phyloP scores from a whole-genome alignment of 2,888 invertebrate species.

The Spilosoma lubricipeda region DNA sequence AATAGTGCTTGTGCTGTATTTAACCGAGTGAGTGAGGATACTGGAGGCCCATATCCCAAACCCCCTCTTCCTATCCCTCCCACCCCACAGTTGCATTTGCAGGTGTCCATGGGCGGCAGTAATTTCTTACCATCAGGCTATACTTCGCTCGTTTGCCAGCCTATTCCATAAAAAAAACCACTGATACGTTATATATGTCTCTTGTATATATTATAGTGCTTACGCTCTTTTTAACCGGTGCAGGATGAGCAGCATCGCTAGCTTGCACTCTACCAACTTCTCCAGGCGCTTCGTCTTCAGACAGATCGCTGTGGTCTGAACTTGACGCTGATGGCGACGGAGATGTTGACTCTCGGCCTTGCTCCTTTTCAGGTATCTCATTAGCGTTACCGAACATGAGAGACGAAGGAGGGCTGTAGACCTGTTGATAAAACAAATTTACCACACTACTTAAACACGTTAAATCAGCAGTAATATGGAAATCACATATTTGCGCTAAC shows the following conservation, averaged over 20 bases:
- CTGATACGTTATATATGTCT: too few species aligned
- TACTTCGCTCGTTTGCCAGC: too few species aligned
- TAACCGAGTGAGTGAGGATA: too few species aligned
- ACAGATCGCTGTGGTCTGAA: conserved; percentile 80
- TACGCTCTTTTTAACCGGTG: conserved; percentile 80
- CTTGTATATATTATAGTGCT: conserved; percentile 37
- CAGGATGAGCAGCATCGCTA: conserved; percentile 54
- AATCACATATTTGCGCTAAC: too few species aligned
- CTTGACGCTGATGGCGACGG: conserved; percentile 92
- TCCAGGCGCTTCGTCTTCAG: conserved; percentile 75
- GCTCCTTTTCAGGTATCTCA: conserved; percentile 62
- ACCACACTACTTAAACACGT: too few species aligned
- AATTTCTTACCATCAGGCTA: too few species aligned
- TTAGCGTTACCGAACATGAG: conserved; percentile 95
- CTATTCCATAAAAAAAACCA: too few species aligned
- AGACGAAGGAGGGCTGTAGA: conserved; percentile 96
- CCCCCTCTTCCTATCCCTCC: too few species aligned
- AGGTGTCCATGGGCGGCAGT: too few species aligned
- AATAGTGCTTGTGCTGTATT: too few species aligned
- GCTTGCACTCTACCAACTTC: conserved; percentile 50
- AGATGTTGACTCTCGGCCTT: conserved; percentile 87
- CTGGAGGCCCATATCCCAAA: too few species aligned
- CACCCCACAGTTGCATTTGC: too few species aligned
- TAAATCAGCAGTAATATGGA: not conserved
- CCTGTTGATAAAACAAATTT: conserved; percentile 68